These are phyloP conservation scores for Hesperia comma DNA, from an alignment of 2,888 invertebrate species.

Conservation along the genomic window DNA sequence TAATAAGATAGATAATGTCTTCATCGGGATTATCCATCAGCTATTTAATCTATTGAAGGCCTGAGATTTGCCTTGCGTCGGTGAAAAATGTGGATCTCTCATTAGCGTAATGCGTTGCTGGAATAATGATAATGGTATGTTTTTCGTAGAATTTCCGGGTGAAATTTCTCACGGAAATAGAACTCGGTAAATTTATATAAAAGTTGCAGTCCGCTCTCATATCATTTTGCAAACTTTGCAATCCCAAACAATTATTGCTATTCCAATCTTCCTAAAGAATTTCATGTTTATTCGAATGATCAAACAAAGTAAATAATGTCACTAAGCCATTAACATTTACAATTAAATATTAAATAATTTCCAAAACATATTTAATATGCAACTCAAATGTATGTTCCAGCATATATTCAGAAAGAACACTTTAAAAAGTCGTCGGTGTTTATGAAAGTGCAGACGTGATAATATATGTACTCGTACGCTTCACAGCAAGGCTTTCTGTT, in stretches of 20 bases:
- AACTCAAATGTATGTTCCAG: too few relatives aligned
- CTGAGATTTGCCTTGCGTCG: constrained; percentile 51
- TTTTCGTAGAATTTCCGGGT: constrained; percentile 7
- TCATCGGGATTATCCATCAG: constrained; percentile 51
- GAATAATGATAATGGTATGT: constrained; percentile 7
- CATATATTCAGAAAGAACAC: not conserved
- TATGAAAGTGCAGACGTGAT: not conserved
- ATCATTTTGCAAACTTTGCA: too few relatives aligned
- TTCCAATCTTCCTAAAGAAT: too few relatives aligned
- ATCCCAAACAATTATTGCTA: too few relatives aligned
- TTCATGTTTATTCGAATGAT: too few relatives aligned
- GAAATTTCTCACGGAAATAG: not conserved
- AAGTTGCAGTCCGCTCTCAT: too few relatives aligned
- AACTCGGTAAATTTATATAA: not conserved
- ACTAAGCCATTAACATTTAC: too few relatives aligned
- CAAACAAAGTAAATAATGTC: too few relatives aligned
- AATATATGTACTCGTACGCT: too few relatives aligned
- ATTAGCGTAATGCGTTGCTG: constrained; percentile 61
- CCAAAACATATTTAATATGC: too few relatives aligned
- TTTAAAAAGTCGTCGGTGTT: not conserved
- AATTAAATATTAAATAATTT: too few relatives aligned
- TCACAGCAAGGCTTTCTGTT: not conserved
- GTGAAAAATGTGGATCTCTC: constrained; percentile 59
- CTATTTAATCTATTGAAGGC: constrained; percentile 51
- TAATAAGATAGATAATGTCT: constrained; percentile 47